Evolutionary conservation across 1,140 invertebrate species (phyloP), one percentile per base, ranked within the genome.

Genomic region (Neuroterus valhalla): DNA sequence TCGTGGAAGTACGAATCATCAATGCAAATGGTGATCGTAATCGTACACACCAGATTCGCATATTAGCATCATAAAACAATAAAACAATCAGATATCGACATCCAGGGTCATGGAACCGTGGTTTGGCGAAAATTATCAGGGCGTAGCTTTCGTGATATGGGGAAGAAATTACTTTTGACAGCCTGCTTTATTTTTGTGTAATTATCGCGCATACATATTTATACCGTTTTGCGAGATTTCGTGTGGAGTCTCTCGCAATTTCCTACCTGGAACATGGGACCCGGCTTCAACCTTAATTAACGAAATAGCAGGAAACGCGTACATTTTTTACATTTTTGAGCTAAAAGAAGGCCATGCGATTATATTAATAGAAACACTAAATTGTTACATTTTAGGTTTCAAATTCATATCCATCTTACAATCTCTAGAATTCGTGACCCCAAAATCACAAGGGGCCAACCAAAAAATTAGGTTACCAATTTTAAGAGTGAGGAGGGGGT

Each of bases 171-270:
- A 55, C 26, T 55, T 52, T 55, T 55, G 23, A 23, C 52, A 15
- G 19, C 26, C 23, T 52, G 0, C 26, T 55, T 55, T 55, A 55
- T 55, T 55, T 26, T 55, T 11, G 23, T 55, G 19, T 55, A 55
- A 55, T 55, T 55, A 55, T 31, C 52, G 21, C 52, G 3, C 52
- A 55, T 55, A 55, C 52, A 55, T 55, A 55, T 55, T 55, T 55
- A 55, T 55, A 21, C 52, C 52, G 11, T 55, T 26, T 55, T 2
- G 21, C 52, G 21, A 55, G 52, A 55, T 55, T 55, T 55, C 21
- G 52, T 31, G 52, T 31, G 52, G 52, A 55, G 2, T 55, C 52
- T 55, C 26, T 55, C 52, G 52, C 23, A 55, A 55, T 55, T 26
- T 55, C 12, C 11, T 55, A 55, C 52, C 52, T 55, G 52, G 50